Conservation (phyloP, 2,888 invertebrate genomes). For the Drosophila colorata region DNA sequence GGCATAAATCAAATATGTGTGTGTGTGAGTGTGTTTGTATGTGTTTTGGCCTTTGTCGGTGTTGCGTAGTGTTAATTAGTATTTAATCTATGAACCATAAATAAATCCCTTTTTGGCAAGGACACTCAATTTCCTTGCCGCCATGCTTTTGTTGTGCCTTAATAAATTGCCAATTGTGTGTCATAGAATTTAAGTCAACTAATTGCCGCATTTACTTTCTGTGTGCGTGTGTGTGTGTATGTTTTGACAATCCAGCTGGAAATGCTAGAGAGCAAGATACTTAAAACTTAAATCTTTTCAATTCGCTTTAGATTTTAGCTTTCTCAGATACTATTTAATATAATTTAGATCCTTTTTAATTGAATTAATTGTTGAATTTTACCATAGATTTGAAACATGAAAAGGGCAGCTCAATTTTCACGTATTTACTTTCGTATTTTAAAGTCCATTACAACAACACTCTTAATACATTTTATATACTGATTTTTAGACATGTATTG, state of each 20-base stretch:
- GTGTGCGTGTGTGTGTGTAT: background rate
- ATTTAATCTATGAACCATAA: slow-evolving; percentile 83
- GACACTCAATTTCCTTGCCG: slow-evolving; percentile 71
- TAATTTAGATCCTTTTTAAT: background rate
- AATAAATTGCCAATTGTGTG: slow-evolving; percentile 74
- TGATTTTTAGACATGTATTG: slow-evolving; percentile 1
- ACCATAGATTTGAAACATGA: too few species aligned
- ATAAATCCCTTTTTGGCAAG: slow-evolving; percentile 72
- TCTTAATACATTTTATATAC: background rate
- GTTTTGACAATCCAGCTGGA: slow-evolving; percentile 1
- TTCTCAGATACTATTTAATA: background rate
- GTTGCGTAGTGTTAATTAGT: slow-evolving; percentile 79
- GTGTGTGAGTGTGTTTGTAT: slow-evolving; percentile 28
- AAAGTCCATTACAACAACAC: too few species aligned
- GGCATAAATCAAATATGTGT: slow-evolving; percentile 75
- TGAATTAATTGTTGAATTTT: too few species aligned
- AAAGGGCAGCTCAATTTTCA: too few species aligned
- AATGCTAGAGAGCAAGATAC: background rate
- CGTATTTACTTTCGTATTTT: too few species aligned
- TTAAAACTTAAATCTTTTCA: background rate
- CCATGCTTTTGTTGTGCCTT: slow-evolving; percentile 47
- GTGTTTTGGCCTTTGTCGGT: slow-evolving; percentile 44
- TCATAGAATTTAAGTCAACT: slow-evolving; percentile 73
- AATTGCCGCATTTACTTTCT: slow-evolving; percentile 66
- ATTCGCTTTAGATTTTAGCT: too few species aligned